A percentile compares a stretch with the other conserved stretches of the same genome.
phyloP scores from a whole-genome alignment of 2,113 vertebrate genomes.

The Dipodomys merriami region DNA sequence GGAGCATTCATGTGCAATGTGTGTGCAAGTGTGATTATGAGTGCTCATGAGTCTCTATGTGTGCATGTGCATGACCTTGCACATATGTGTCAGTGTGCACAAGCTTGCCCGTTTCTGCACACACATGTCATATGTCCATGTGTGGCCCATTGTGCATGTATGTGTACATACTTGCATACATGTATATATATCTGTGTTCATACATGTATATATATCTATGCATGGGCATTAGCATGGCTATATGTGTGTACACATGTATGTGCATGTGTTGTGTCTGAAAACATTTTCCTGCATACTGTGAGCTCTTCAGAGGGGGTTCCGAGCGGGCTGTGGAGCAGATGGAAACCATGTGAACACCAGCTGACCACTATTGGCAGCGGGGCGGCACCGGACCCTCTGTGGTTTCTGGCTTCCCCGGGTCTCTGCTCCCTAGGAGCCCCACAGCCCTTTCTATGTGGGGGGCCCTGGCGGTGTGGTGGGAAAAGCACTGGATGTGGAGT shows the following conservation, averaged over 20 bases:
- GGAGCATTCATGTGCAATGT: no score
- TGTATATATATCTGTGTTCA: no score
- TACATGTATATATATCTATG: no score
- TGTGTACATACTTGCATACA: no score
- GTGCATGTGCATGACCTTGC: no score
- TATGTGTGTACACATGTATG: neutral
- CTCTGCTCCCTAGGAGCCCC: neutral
- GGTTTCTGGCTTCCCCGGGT: neutral
- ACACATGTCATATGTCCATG: no score
- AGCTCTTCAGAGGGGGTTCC: conserved; percentile 52
- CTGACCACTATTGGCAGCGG: neutral
- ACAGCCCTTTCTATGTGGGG: neutral
- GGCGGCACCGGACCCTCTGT: neutral
- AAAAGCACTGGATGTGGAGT: neutral
- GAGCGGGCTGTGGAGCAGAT: conserved; percentile 11
- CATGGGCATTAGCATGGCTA: no score
- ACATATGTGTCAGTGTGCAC: no score
- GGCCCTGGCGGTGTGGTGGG: neutral
- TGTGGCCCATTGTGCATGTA: no score
- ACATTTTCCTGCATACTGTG: conserved; percentile 61
- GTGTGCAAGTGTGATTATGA: no score
- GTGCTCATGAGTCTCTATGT: no score
- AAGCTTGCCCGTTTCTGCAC: no score
- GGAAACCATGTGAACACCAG: conserved; percentile 46
- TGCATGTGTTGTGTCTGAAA: neutral